phyloP scores from a whole-genome alignment of 2,888 invertebrate genomes.

The Pedicia rivosa region DNA sequence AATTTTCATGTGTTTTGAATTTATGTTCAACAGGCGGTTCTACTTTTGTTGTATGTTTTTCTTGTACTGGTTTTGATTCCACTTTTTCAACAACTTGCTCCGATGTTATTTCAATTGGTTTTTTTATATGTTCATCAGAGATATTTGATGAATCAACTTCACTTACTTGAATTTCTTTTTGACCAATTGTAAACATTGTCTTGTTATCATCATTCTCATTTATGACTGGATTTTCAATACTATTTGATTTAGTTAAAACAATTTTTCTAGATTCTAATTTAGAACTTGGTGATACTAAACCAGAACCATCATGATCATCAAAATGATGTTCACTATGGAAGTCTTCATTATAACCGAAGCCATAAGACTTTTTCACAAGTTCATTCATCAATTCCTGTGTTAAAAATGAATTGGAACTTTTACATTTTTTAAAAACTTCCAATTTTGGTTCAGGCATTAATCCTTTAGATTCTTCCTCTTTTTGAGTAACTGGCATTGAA shows the following conservation, averaged over 20 bases:
- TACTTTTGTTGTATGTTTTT: too few relatives aligned
- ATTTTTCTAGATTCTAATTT: slow-evolving; percentile 11
- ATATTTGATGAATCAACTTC: too few relatives aligned
- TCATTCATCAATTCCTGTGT: slow-evolving; percentile 12
- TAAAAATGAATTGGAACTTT: slow-evolving; percentile 12
- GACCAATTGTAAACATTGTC: slow-evolving; percentile 1
- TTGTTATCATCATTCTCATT: background rate
- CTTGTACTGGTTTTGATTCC: too few relatives aligned
- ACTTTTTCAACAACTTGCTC: too few relatives aligned
- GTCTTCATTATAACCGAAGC: slow-evolving; percentile 4
- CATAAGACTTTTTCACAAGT: slow-evolving; percentile 10
- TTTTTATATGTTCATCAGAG: too few relatives aligned
- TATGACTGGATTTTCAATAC: background rate
- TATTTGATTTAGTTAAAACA: slow-evolving; percentile 1
- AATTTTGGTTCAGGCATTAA: too few relatives aligned
- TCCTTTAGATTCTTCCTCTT: slow-evolving; percentile 6
- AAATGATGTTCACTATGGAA: background rate
- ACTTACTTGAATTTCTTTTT: background rate
- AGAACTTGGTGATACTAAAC: slow-evolving; percentile 11
- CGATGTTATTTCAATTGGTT: too few relatives aligned
- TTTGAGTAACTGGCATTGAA: slow-evolving; percentile 1
- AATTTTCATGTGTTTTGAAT: too few relatives aligned
- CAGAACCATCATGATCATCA: slow-evolving; percentile 12
- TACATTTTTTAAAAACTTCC: slow-evolving; percentile 7
- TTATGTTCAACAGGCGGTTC: too few relatives aligned